Conservation (phyloP, 2,797 vertebrate genomes). For the Harpagifer antarcticus region DNA sequence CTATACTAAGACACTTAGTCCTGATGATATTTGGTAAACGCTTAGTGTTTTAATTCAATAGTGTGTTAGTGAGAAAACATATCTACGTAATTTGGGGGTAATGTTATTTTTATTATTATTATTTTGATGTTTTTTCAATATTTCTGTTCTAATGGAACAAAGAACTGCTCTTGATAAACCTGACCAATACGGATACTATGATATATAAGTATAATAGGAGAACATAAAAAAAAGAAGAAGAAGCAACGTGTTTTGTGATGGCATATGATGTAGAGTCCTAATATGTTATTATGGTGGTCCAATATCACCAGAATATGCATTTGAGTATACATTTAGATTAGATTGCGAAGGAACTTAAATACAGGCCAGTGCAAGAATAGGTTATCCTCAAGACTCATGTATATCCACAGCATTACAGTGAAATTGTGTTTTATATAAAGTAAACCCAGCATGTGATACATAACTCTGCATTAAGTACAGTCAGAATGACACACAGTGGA, state of each 20-base stretch:
- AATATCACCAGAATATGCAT: not conserved
- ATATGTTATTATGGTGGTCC: not conserved
- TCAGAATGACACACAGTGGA: constrained; percentile 2
- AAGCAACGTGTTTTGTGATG: not conserved
- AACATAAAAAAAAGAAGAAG: not conserved
- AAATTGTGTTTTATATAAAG: constrained; percentile 6
- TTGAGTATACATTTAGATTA: not conserved
- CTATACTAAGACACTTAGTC: no score
- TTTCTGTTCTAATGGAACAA: no score
- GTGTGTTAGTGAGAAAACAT: not conserved
- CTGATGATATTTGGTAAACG: not conserved
- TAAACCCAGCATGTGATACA: not conserved
- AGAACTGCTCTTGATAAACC: no score
- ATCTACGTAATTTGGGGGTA: not conserved
- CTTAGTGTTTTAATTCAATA: no score
- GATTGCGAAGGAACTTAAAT: not conserved
- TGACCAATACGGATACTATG: no score
- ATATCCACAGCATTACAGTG: not conserved
- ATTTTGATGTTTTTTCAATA: no score
- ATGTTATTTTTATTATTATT: constrained; percentile 25
- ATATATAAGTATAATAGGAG: not conserved
- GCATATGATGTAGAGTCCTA: not conserved
- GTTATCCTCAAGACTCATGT: not conserved
- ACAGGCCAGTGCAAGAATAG: no score
- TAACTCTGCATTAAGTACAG: constrained; percentile 10